Evolutionary conservation across 2,113 vertebrate genomes (phyloP).

Genomic region (Phycodurus eques): DNA sequence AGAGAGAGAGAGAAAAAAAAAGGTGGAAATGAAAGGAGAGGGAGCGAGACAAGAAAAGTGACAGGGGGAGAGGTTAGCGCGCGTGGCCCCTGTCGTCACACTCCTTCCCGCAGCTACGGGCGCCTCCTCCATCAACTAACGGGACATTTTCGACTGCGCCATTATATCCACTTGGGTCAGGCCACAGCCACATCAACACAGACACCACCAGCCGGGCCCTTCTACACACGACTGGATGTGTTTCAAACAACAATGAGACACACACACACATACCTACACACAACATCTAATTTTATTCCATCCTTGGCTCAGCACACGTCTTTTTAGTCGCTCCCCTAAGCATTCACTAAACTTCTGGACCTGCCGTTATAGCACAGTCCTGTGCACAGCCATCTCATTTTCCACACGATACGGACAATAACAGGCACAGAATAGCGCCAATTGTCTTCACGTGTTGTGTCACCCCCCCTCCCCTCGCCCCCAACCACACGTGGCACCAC

Average conservation of each 20-base stretch:
- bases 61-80: slow-evolving; percentile 70
- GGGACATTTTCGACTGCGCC: slow-evolving; percentile 64
- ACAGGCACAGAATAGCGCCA: slow-evolving; percentile 52
- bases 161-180: slow-evolving; percentile 63
- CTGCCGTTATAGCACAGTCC: slow-evolving; percentile 33
- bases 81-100: slow-evolving; percentile 62
- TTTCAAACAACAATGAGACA: slow-evolving; percentile 45
- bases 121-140: slow-evolving; percentile 71
- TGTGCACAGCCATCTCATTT: slow-evolving; percentile 48
- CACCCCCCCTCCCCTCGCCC: slow-evolving; percentile 11
- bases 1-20: slow-evolving; percentile 16
- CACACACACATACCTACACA: slow-evolving; percentile 8
- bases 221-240: slow-evolving; percentile 49
- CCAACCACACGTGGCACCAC: slow-evolving; percentile 39
- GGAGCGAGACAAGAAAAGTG: slow-evolving; percentile 48
- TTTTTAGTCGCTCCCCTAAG: slow-evolving; percentile 29
- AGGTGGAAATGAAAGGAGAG: slow-evolving; percentile 38
- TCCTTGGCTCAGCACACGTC: slow-evolving; percentile 32
- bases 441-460: slow-evolving; percentile 31
- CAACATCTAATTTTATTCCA: neutral
- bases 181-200: slow-evolving; percentile 38
- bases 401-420: slow-evolving; percentile 54
- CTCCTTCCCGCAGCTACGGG: slow-evolving; percentile 67
- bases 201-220: slow-evolving; percentile 47
- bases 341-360: slow-evolving; percentile 34